These are phyloP conservation scores for Oscheius sp. DNA, from an alignment of 1,140 invertebrate species.

Conservation along the genomic window DNA sequence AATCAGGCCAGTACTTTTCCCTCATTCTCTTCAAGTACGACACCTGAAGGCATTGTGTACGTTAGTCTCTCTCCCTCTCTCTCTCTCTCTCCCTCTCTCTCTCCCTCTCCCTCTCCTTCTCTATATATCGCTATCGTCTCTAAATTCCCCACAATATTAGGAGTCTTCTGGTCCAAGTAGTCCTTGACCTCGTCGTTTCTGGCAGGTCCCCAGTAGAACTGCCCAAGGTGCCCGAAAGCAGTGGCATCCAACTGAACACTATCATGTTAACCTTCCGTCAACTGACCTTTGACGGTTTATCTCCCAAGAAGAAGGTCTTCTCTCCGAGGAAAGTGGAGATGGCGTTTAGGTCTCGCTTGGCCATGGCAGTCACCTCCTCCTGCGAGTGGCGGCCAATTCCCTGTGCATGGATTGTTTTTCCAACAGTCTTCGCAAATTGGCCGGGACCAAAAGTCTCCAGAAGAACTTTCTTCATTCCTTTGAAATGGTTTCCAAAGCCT, in stretches of 20 bases:
- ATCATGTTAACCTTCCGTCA: no score
- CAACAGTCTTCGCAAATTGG: constrained; percentile 14
- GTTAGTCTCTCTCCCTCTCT: no score
- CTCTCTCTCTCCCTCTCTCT: no score
- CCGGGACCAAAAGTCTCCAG: constrained; percentile 43
- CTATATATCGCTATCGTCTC: no score
- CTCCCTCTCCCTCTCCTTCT: no score
- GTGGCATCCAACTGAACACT: constrained; percentile 43
- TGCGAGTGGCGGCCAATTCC: constrained; percentile 84
- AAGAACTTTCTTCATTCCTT: constrained; percentile 43
- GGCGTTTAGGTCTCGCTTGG: constrained; percentile 82
- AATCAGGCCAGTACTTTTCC: constrained; percentile 51
- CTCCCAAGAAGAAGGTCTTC: constrained; percentile 89
- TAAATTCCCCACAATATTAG: constrained; percentile 47
- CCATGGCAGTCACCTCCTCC: constrained; percentile 84
- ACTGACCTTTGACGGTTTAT: constrained; percentile 78
- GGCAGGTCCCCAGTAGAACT: constrained; percentile 43
- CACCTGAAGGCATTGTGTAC: no score
- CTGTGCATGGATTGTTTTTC: constrained; percentile 41
- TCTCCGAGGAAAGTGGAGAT: constrained; percentile 82
- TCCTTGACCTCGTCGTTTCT: constrained; percentile 37
- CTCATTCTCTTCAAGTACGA: constrained; percentile 46
- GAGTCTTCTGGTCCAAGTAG: constrained; percentile 40
- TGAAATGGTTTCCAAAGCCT: constrained; percentile 38
- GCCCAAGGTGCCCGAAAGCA: constrained; percentile 45